These are phyloP conservation scores for Melieria omissa DNA, from an alignment of 2,888 invertebrate genomes.

Conservation along the genomic window DNA sequence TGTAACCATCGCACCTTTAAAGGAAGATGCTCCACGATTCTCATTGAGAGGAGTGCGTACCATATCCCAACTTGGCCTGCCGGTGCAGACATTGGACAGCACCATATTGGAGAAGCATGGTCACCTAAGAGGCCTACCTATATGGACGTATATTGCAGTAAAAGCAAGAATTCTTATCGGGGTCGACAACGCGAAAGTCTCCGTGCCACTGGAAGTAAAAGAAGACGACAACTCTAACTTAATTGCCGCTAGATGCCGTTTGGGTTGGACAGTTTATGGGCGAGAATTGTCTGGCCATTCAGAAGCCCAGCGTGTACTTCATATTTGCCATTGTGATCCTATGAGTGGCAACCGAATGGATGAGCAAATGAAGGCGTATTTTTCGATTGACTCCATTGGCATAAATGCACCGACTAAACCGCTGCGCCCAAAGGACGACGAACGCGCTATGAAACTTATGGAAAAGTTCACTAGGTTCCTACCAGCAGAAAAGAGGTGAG, in stretches of 20 bases:
- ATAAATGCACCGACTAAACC: neutral
- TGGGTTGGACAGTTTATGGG: conserved; percentile 40
- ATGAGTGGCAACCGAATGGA: conserved; percentile 27
- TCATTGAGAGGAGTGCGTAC: conserved; percentile 34
- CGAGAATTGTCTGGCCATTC: conserved; percentile 14
- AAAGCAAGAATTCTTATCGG: conserved; percentile 13
- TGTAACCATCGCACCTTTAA: conserved; percentile 26
- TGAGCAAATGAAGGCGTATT: conserved; percentile 32
- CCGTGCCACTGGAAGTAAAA: neutral
- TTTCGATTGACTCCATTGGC: conserved; percentile 36
- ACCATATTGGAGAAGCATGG: conserved; percentile 10
- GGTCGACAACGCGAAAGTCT: conserved; percentile 16
- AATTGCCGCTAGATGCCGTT: conserved; percentile 36
- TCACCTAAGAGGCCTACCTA: neutral
- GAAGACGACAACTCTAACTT: conserved; percentile 17
- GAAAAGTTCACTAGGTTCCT: conserved; percentile 27
- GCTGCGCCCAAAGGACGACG: conserved; percentile 7
- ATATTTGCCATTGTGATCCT: conserved; percentile 29
- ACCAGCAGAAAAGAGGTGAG: no score
- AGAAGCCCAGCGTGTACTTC: conserved; percentile 23
- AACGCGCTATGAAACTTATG: conserved; percentile 33
- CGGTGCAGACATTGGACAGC: conserved; percentile 24
- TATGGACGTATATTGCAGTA: neutral
- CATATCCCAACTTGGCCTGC: conserved; percentile 30
- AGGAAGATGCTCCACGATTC: conserved; percentile 14